Evolutionary conservation across 92 coral and sea anemone species (phyloP), one percentile per base, ranked within the genome.

Genomic region (Anthopleura xanthogrammica): DNA sequence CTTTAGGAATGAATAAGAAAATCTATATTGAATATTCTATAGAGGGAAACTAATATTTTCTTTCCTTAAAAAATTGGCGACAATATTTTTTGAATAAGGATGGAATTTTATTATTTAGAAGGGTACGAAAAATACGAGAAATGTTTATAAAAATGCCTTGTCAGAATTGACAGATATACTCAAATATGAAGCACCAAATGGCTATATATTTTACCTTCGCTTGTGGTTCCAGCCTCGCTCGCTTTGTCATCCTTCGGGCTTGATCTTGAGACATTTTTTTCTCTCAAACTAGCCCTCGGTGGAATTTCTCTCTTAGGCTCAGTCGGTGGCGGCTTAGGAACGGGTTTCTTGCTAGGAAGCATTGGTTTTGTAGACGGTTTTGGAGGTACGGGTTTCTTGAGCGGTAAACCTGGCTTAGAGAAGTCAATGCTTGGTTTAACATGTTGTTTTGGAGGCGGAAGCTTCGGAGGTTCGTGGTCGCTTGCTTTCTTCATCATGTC

Each of bases 371-470:
- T 68, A 1, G 79, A 64, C 1, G 88, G 88, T 16, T 85, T 85
- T 8, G 88, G 88, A n/a, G 89, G 89, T 9, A 82, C 91, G 11
- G 97, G 94, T 64, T 93, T 93, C 52, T 86, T 89, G 16, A 88
- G 88, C 93, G 86, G 87, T 64, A 90, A 79, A 83, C 43, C 17
- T 5, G 86, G 83, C 74, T 76, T 82, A 11, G 77, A 43, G 12
- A 70, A 41, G 12, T 84, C 87, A 43, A 48, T 77, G 20, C 12
- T n/a, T 12, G 75, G 83, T 20, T 84, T 78, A 11, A 55, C 17
- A n/a, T n/a, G 7, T 12, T 60, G 73, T 29, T 75, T 75, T 2
- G 80, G 81, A 12, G 50, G 68, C 29, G 91, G 81, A 2, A 52
- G 80, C n/a, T 85, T 86, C 76, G 41, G 81, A 58, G 86, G 55